phyloP scores from a whole-genome alignment of 2,888 invertebrate species.

The Mechanitis mazaeus region DNA sequence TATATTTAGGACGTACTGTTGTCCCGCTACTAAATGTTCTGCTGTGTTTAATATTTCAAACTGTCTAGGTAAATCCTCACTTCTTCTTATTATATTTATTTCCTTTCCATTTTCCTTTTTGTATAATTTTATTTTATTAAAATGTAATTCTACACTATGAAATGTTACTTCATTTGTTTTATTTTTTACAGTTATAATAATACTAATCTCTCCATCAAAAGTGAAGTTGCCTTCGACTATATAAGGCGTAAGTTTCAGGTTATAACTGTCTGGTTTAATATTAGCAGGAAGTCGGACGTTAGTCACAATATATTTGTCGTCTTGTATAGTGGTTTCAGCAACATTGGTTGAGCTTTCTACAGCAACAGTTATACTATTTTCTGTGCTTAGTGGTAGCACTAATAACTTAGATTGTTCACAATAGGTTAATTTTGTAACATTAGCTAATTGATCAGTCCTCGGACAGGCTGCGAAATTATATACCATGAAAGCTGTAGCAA shows the following conservation, averaged over 20 bases:
- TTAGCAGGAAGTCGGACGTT: slow-evolving; percentile 83
- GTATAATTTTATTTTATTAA: slow-evolving; percentile 75
- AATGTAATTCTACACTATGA: slow-evolving; percentile 83
- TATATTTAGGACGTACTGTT: slow-evolving; percentile 81
- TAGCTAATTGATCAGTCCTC: slow-evolving; percentile 62
- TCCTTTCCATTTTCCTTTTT: slow-evolving; percentile 55
- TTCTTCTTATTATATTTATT: slow-evolving; percentile 53
- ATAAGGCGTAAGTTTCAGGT: slow-evolving; percentile 83
- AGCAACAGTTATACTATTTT: slow-evolving; percentile 54
- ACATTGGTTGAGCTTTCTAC: slow-evolving; percentile 49
- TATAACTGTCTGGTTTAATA: slow-evolving; percentile 82
- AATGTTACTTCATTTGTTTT: slow-evolving; percentile 82
- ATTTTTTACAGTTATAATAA: slow-evolving; percentile 78
- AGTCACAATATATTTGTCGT: slow-evolving; percentile 37
- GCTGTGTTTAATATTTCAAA: slow-evolving; percentile 82
- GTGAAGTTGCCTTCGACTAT: slow-evolving; percentile 86
- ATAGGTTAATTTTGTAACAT: slow-evolving; percentile 63
- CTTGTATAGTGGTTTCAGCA: slow-evolving; percentile 33
- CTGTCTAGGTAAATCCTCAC: slow-evolving; percentile 78
- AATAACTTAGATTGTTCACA: slow-evolving; percentile 63
- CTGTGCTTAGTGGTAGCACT: slow-evolving; percentile 62
- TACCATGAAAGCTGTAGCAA: slow-evolving; percentile 84
- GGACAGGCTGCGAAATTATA: slow-evolving; percentile 85
- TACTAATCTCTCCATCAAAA: slow-evolving; percentile 83
- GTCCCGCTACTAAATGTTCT: slow-evolving; percentile 74